phyloP scores from a whole-genome alignment of 2,888 invertebrate species.

The Peribatodes rhomboidaria region DNA sequence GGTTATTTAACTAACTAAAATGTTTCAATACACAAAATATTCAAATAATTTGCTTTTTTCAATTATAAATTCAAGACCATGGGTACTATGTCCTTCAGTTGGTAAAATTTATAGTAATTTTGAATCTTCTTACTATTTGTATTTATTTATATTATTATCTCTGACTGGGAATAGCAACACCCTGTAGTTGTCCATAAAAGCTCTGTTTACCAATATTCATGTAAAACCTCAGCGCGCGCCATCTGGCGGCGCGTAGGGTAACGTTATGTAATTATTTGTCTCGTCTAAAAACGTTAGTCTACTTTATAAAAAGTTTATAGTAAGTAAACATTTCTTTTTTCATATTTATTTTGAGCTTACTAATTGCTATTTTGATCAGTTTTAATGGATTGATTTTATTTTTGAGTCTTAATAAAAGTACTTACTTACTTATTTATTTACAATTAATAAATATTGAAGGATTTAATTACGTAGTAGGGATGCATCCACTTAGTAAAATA shows the following conservation, averaged over 20 bases:
- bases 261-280: conserved; percentile 78
- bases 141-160: no score
- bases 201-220: conserved; percentile 79
- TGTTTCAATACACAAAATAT: no score
- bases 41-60: no score
- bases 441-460: no score
- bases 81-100: no score
- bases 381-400: conserved; percentile 7
- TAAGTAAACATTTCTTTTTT: conserved; percentile 34
- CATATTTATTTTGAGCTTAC: conserved; percentile 11
- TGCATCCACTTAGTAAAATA: no score
- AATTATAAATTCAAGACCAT: no score
- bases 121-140: neutral
- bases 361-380: conserved; percentile 9
- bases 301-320: conserved; percentile 32
- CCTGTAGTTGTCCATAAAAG: conserved; percentile 67
- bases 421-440: neutral
- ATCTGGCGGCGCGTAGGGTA: conserved; percentile 70
- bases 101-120: no score
- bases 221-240: conserved; percentile 69
- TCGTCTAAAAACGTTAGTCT: conserved; percentile 53
- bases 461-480: no score
- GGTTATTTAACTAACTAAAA: no score
- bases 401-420: neutral
- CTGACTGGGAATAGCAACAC: conserved; percentile 42